Base-by-base conservation (phyloP, 1,140 invertebrate species). In the Polypedilum pembai region DNA sequence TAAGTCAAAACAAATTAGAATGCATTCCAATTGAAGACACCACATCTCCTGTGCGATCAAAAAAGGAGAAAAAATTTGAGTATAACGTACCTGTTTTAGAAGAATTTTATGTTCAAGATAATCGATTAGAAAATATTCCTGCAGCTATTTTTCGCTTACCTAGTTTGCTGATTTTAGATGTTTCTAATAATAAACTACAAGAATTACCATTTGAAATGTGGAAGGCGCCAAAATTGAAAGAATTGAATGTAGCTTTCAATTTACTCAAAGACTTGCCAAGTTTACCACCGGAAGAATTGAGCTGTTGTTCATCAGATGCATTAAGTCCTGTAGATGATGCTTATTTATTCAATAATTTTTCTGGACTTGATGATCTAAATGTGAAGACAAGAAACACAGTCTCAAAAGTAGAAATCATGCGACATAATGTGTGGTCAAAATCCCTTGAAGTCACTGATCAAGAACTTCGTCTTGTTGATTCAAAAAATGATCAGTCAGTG, bases 151-250 rank as follows among this genome's bases (percentile, higher is more conserved):
- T 98, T 82, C 86, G 87, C 21, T 85, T 98, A 63, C 93, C 94
- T 0, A 83, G 87, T 0, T 83, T 99, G 1, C 86, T 88, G 20
- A 90, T 91, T 4, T 84, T 99, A 76, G 95, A 98, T 82, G 88
- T 96, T 0, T 95, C 95, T 0, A 94, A 97, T 79, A 99, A 99
- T 82, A 94, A 95, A 80, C 83, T 99, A n/a, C 90, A 92, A 66
- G 84, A 86, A 74, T 80, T 98, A 41, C 95, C 96, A 0, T 87
- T 90, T 73, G 89, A 90, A 75, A 85, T 99, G 81, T 99, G 98
- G 98, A 83, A 87, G n/a, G 88, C 94, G 0, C 93, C 94, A 0
- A 91, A 91, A 76, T 83, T 98, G 24, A 88, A 93, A 75, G 96
- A 98, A 81, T 81, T 99, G 10, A 98, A 98, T 82, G 89, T 91